phyloP scores from a whole-genome alignment of 2,113 vertebrate species.

The Pterocles orientalis region DNA sequence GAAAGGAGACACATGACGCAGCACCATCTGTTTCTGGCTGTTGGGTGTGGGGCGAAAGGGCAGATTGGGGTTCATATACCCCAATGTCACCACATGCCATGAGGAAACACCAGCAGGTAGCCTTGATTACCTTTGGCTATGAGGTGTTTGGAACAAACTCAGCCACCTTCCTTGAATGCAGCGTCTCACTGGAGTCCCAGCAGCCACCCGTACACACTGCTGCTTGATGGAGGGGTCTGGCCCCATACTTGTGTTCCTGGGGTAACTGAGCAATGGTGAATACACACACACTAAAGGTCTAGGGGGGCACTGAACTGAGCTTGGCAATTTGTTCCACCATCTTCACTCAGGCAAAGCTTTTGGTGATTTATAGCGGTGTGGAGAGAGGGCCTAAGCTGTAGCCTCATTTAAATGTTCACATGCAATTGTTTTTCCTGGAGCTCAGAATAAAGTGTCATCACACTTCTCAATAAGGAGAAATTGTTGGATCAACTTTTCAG shows the following conservation, averaged over 20 bases:
- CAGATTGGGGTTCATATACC: neutral
- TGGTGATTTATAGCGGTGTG: neutral
- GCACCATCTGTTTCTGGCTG: neutral
- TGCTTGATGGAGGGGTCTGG: neutral
- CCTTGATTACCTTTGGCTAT: neutral
- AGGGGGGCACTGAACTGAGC: neutral
- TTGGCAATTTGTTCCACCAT: neutral
- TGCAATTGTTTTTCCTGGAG: neutral
- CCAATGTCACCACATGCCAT: neutral
- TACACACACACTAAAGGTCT: accelerated
- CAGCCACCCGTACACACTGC: neutral
- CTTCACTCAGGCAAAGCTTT: neutral
- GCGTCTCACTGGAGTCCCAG: neutral
- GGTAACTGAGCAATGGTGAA: neutral
- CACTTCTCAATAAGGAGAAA: neutral
- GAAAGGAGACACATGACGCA: neutral
- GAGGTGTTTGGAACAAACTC: neutral
- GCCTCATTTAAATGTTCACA: neutral
- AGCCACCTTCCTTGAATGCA: neutral
- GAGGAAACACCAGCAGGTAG: neutral
- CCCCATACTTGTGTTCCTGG: neutral
- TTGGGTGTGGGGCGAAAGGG: neutral
- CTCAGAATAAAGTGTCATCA: neutral
- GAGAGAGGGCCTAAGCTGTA: neutral
- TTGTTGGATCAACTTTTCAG: neutral